Base-by-base conservation (phyloP, 2,113 vertebrate species). In the Cynopterus brachyotis region DNA sequence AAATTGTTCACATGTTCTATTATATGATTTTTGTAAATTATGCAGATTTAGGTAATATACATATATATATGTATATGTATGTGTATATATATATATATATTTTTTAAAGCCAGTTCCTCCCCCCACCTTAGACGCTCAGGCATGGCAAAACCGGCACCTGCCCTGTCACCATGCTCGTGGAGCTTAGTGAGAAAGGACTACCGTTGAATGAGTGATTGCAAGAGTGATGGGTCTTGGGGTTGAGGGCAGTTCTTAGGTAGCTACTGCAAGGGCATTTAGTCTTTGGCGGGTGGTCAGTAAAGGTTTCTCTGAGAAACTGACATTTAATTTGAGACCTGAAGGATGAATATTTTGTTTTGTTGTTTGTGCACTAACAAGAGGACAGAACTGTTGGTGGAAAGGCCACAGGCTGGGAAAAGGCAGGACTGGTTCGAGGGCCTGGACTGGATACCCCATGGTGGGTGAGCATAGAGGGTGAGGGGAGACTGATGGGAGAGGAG, bases 391-490 rank as follows among this genome's bases (percentile, higher is more conserved):
- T 16, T 53, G 64, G 20, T 64, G 42, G n/a, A 20, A 9, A 82
- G 30, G 17, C 12, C 12, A 16, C 67, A 53, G 12, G 79, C 9
- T 3, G 3, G 55, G 53, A 75, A 11, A 9, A 15, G 19, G 40
- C 2, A 47, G 75, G 84, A n/a, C 60, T 81, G 32, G 17, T 37
- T 28, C 37, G 64, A 64, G n/a, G 15, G 11, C 40, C 32, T 66
- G 32, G 20, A 30, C 2, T 22, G 57, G 12, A 45, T 19, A 11
- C 4, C 17, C 37, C n/a, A 4, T 0, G 0, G 11, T n/a, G 42
- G 57, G 35, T 84, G 87, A 55, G 57, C 35, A 11, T 3, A 24
- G 50, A 66, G 47, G 2, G 55, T 70, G 40, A 66, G 10, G 8
- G 17, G 22, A 73, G 40, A 5, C 35, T 40, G 47, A 26, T 17